Base-by-base conservation (phyloP, 2,797 vertebrate species). In the Peromyscus melanophrys region DNA sequence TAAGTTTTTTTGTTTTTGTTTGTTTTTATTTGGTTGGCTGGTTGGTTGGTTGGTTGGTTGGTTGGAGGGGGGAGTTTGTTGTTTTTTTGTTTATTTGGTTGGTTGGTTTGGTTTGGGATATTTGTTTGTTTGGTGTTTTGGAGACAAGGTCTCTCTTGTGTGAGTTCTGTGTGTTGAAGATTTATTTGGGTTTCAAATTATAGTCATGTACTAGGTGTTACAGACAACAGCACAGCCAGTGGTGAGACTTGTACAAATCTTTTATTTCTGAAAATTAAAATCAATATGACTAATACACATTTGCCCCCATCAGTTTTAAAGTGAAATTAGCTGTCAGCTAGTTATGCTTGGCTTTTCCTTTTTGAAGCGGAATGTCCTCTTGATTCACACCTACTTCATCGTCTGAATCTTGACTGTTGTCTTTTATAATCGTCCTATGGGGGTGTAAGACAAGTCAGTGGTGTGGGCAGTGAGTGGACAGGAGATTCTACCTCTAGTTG, bases 351-450 rank as follows among this genome's bases (percentile, higher is more conserved):
- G 63, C 94, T 98, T 95, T 89, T 65, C 83, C 85, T 89, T 96
- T 97, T 96, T 80, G 46, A 95, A 97, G 49, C 97, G 93, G 96
- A 98, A 96, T 97, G 55, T 83, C 95, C 97, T 98, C 98, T 98
- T 99, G 96, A 98, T 94, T 99, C 99, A 98, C 99, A 98, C 98
- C 99, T 98, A 98, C 98, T 98, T 98, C 99, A 97, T 98, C 99
- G 98, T 99, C 98, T 99, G 98, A 99, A 99, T 98, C 98, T 98
- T 98, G 98, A 98, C 99, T 99, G 98, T 97, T 99, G 99, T 98
- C 99, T 99, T 99, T 99, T 99, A 99, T 99, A 99, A 97, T 99
- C 99, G 98, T 98, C 96, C 90, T 98, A 98, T 97, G 98, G 71
- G 37, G 71, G 2, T 17, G 10, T 65, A 2, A 71, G 49, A 6